Base-by-base conservation (phyloP, 2,797 vertebrate species). In the Gorsachius magnificus region DNA sequence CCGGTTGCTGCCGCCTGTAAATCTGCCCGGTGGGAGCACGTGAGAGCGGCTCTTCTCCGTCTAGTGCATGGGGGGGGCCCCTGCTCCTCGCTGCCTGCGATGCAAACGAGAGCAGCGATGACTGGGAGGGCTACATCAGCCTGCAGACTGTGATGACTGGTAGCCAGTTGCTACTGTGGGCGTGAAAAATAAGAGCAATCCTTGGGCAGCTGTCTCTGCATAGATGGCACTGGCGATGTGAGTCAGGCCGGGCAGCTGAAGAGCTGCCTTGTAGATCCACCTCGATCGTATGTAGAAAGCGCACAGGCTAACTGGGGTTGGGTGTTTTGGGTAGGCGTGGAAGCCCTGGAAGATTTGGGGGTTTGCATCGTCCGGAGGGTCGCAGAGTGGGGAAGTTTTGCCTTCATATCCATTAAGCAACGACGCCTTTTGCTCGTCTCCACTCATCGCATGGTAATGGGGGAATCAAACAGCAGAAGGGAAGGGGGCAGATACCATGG, bases 111-210 rank as follows among this genome's bases (percentile, higher is more conserved):
- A 82, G 83, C 76, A 9, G 83, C 10, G 35, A 0, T 4, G 84
- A 10, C 78, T 36, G 91, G 82, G 91, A 76, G 69, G 93, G 75
- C 81, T 89, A 31, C 18, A 5, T 5, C 82, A 87, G 94, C 57
- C 85, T 26, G 5, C 96, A 93, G 94, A 58, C 82, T 56, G 85
- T 26, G 68, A 46, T 64, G 87, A 87, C 91, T 81, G 96, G 91
- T 33, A 88, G 65, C 89, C 94, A 94, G 93, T 95, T 95, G 96
- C 95, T 96, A 28, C 83, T 58, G 95, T 96, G 96, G 96, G 96
- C 87, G 93, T 96, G 93, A 95, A 96, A 95, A 95, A 96, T 57
- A 91, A 97, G 96, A 97, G 94, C 96, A 96, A 24, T 90, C 92
- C 45, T 69, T 38, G 96, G 96, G 95, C 96, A 97, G 96, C 96